Percentiles rank a stretch among this genome's conserved stretches.
phyloP scores from a whole-genome alignment of 2,888 invertebrate genomes.

The Biston stratarius region DNA sequence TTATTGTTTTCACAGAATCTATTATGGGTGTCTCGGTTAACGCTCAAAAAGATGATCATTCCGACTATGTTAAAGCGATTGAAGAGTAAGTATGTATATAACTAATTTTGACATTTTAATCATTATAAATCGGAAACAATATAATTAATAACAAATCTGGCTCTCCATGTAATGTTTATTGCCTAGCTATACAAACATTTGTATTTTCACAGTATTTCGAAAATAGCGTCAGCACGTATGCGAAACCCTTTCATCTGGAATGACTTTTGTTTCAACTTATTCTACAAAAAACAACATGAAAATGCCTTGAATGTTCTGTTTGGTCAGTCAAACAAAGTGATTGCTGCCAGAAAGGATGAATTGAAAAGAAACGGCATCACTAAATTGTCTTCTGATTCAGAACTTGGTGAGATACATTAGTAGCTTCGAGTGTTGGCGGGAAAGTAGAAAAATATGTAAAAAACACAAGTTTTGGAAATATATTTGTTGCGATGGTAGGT shows the following conservation, averaged over 20 bases:
- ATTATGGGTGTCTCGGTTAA: slow-evolving; percentile 93
- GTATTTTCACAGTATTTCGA: slow-evolving; percentile 45
- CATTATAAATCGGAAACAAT: too few species aligned
- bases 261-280: slow-evolving; percentile 72
- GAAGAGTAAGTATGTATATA: slow-evolving; percentile 86
- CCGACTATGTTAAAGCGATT: slow-evolving; percentile 90
- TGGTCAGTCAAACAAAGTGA: slow-evolving; percentile 70
- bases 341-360: slow-evolving; percentile 64
- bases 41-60: slow-evolving; percentile 89
- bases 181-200: neutral
- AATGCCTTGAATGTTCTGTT: slow-evolving; percentile 73
- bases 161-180: neutral
- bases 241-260: slow-evolving; percentile 60
- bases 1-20: slow-evolving; percentile 86
- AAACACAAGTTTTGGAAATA: too few species aligned
- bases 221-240: slow-evolving; percentile 57
- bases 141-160: too few species aligned
- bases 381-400: slow-evolving; percentile 47
- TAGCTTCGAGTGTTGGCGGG: neutral
- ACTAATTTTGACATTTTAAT: neutral
- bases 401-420: slow-evolving; percentile 51
- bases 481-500: too few species aligned
- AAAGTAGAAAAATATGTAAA: too few species aligned
- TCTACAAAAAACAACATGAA: slow-evolving; percentile 85
- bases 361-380: slow-evolving; percentile 55